Evolutionary conservation across 2,888 invertebrate genomes (phyloP), one percentile per base, ranked within the genome.

Genomic region (Heterodera filipjevi): DNA sequence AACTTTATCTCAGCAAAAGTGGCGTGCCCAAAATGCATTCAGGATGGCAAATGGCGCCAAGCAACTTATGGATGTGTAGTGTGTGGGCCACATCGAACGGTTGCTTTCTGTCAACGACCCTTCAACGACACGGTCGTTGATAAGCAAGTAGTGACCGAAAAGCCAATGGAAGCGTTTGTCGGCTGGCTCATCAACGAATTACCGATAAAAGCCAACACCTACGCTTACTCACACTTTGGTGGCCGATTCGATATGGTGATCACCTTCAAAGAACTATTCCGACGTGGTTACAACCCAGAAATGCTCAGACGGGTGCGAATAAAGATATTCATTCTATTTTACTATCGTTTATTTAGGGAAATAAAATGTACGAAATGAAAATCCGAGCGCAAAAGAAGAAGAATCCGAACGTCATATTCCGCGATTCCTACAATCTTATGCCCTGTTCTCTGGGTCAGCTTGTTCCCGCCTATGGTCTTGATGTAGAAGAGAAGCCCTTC

Each of bases 201-300:
- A 5, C 72, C 72, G 0, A 32, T 22, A 6, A 35, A 73, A 27
- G n/a, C n/a, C 14, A 49, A 73, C 12, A 73, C 73, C 12, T 33
- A 33, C 1, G 73, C 49, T 1, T 73, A 33, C 14, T 46, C 46
- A 0, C 77, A 71, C n/a, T 72, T 59, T 49, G 77, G 77, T 0
- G 71, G 72, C 12, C 59, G 73, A 8, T 77, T 71, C 33, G 77
- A 77, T 10, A 77, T 77, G 77, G 33, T 49, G 3, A 33, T 73
- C 33, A 70, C 70, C 19, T 71, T 71, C 30, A 35, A 44, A 10
- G 39, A 77, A 33, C 53, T 77, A 19, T 77, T 44, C 64, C 16
- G 33, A 2, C 22, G 22, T 30, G 77, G 77, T 0, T 49, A 1
- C 1, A 49, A 32, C 59, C 59, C 59, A 2, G 59, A 59, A n/a